phyloP scores from a whole-genome alignment of 2,797 vertebrate genomes.

The Argya squamiceps region DNA sequence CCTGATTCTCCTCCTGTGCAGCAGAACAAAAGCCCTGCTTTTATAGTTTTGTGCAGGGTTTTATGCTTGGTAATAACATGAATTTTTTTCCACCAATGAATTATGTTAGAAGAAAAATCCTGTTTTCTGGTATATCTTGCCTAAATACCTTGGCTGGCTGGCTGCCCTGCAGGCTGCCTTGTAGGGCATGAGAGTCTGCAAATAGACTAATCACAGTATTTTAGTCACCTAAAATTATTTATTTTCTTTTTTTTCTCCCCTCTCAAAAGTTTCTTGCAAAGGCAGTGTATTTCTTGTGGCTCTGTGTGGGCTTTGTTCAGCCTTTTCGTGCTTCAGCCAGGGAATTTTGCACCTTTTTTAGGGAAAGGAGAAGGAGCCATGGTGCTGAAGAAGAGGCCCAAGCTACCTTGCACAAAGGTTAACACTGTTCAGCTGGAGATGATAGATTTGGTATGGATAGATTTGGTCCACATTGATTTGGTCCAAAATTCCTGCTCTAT shows the following conservation, averaged over 20 bases:
- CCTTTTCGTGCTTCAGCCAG: not conserved
- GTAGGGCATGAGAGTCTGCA: not conserved
- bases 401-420: no score
- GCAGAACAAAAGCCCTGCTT: not conserved
- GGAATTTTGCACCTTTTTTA: not conserved
- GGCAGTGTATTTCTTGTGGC: not conserved
- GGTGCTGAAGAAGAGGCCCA: not conserved
- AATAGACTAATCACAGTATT: not conserved
- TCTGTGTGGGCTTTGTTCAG: not conserved
- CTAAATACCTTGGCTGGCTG: not conserved
- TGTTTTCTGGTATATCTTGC: not conserved
- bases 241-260: not conserved
- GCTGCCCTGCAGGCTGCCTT: not conserved
- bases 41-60: not conserved
- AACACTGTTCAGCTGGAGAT: no score
- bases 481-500: no score
- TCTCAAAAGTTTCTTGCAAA: not conserved
- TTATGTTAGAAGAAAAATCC: not conserved
- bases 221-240: not conserved
- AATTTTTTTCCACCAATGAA: conserved; percentile 3
- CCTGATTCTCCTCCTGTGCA: not conserved
- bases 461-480: no score
- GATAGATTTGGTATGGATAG: no score
- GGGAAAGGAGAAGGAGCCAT: not conserved
- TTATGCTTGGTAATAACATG: conserved; percentile 3